Percentiles rank a stretch among this genome's conserved stretches.
Evolutionary conservation across 1,140 invertebrate species (phyloP).

Genomic region (Drosophila trapezifrons): DNA sequence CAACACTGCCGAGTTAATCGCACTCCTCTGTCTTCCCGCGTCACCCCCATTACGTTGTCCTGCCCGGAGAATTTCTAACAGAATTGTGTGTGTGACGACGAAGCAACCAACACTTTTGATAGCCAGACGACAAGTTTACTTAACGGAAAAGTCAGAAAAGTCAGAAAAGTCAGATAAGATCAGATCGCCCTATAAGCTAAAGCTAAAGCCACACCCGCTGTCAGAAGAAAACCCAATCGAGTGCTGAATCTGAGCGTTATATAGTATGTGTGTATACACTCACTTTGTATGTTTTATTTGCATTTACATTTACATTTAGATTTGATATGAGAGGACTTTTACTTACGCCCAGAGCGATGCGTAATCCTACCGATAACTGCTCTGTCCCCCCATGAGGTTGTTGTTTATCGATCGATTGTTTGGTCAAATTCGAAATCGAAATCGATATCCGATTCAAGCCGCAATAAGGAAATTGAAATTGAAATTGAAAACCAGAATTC

Average conservation of each 20-base stretch:
- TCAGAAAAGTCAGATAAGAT: background rate
- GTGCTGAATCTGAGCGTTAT: conserved; percentile 60
- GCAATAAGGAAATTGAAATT: conserved; percentile 21
- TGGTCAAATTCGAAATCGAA: conserved; percentile 28
- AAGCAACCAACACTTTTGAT: conserved; percentile 44
- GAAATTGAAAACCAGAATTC: conserved; percentile 5
- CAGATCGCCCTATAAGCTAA: conserved; percentile 31
- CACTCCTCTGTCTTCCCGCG: conserved; percentile 52
- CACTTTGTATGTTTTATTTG: conserved; percentile 58
- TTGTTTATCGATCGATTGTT: conserved; percentile 49
- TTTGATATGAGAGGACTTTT: conserved; percentile 71
- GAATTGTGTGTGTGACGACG: conserved; percentile 60
- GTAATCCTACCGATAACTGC: conserved; percentile 75
- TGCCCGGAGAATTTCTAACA: conserved; percentile 69
- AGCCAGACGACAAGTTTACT: conserved; percentile 64
- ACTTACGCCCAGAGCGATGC: conserved; percentile 59
- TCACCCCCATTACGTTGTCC: conserved; percentile 28
- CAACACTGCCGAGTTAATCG: conserved; percentile 76
- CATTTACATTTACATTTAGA: conserved; percentile 52
- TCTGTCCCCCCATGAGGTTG: conserved; percentile 79
- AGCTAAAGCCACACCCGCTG: conserved; percentile 4
- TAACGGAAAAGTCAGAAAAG: conserved; percentile 25
- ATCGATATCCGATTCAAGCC: conserved; percentile 9
- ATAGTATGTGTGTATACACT: conserved; percentile 41
- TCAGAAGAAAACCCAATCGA: conserved; percentile 28